Evolutionary conservation across 1,140 invertebrate genomes (phyloP).

Genomic region (Nephotettix cincticeps): DNA sequence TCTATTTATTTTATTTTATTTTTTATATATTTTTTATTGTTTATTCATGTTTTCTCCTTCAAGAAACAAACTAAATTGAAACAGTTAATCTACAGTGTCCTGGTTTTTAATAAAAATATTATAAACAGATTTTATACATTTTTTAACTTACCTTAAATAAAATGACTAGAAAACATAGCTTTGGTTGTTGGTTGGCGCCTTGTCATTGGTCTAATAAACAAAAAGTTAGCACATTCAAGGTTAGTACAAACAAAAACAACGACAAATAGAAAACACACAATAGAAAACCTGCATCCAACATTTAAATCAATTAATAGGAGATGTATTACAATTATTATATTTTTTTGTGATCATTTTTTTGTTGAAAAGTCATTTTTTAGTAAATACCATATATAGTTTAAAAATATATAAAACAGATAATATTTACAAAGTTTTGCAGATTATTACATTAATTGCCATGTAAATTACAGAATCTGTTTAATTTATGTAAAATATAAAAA

Average conservation of each 20-base stretch:
- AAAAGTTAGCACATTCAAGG: slow-evolving; percentile 29
- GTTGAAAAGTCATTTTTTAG: too few relatives aligned
- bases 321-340: too few relatives aligned
- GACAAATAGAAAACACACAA: slow-evolving; percentile 1
- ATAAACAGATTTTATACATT: too few relatives aligned
- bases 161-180: slow-evolving; percentile 33
- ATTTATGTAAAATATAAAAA: too few relatives aligned
- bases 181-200: slow-evolving; percentile 12
- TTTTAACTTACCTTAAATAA: slow-evolving; percentile 32
- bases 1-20: neutral
- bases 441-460: too few relatives aligned
- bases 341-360: too few relatives aligned
- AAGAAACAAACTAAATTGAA: neutral
- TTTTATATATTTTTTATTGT: neutral
- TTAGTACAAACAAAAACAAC: slow-evolving; percentile 22
- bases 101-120: neutral
- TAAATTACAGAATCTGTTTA: too few relatives aligned
- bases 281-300: neutral
- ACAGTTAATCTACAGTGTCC: neutral
- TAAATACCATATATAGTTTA: too few relatives aligned
- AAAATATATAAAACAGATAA: too few relatives aligned
- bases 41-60: neutral
- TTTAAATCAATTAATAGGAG: too few relatives aligned
- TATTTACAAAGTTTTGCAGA: too few relatives aligned
- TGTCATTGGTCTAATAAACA: slow-evolving; percentile 35